phyloP scores from a whole-genome alignment of 1,140 invertebrate species.

The Chlorops oryzae region DNA sequence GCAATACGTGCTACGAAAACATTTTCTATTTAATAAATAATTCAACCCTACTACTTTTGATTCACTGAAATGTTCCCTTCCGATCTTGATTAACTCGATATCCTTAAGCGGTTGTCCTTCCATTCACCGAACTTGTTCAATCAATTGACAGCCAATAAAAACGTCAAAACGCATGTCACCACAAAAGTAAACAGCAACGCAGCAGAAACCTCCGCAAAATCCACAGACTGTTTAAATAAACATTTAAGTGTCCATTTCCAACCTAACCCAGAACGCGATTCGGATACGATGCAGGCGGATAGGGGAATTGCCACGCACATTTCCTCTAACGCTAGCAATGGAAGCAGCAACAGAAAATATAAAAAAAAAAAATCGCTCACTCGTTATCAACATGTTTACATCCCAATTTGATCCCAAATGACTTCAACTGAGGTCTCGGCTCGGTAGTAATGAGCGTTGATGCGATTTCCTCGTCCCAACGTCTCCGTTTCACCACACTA shows the following conservation, averaged over 20 bases:
- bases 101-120: no score
- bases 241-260: not conserved
- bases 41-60: no score
- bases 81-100: no score
- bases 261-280: no score
- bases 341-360: conserved; percentile 2
- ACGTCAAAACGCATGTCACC: conserved; percentile 34
- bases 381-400: conserved; percentile 46
- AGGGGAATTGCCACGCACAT: no score
- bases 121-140: conserved; percentile 35
- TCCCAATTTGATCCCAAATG: conserved; percentile 44
- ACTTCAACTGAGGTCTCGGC: conserved; percentile 15
- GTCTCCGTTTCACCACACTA: not conserved
- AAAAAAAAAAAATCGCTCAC: conserved; percentile 3
- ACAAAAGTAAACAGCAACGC: conserved; percentile 32
- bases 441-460: not conserved
- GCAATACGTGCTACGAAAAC: no score
- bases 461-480: not conserved
- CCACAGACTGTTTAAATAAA: not conserved
- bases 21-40: no score
- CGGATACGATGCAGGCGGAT: no score
- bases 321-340: no score
- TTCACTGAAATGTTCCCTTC: no score
- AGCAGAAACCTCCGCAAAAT: conserved; percentile 15
- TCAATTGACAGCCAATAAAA: conserved; percentile 47